Conservation (phyloP, 2,113 vertebrate species). For the Anguilla rostrata region DNA sequence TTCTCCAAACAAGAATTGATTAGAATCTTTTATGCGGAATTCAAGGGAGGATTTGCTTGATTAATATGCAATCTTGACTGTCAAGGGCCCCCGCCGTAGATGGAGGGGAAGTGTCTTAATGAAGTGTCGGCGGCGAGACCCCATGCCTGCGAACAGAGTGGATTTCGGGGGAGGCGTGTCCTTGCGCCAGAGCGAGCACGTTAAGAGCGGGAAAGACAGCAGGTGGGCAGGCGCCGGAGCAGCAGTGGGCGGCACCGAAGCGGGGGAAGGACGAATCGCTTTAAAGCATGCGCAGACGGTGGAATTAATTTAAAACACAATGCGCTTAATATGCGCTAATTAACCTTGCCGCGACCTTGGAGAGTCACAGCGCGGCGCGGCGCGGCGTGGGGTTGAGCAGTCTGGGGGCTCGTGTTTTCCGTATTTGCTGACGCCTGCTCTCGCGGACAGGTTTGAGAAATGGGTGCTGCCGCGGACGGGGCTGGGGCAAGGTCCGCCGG, state of each 20-base stretch:
- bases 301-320: conserved; percentile 25
- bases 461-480: background rate
- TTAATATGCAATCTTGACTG: conserved; percentile 57
- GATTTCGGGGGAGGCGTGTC: background rate
- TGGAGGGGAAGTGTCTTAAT: conserved; percentile 34
- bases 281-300: background rate
- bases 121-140: background rate
- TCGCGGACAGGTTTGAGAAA: conserved; percentile 13
- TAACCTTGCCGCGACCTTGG: conserved; percentile 11
- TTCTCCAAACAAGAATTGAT: conserved; percentile 67
- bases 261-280: background rate
- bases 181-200: background rate
- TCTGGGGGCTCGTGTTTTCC: background rate
- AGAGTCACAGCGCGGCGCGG: background rate
- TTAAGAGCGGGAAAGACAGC: background rate
- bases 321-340: conserved; percentile 14
- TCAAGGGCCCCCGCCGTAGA: conserved; percentile 44
- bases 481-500: background rate
- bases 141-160: conserved; percentile 1
- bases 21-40: conserved; percentile 68
- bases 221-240: background rate
- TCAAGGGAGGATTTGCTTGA: conserved; percentile 65
- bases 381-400: background rate
- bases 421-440: background rate
- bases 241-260: background rate